Conservation (phyloP, 2,888 invertebrate species). For the Eugnorisma glareosa region DNA sequence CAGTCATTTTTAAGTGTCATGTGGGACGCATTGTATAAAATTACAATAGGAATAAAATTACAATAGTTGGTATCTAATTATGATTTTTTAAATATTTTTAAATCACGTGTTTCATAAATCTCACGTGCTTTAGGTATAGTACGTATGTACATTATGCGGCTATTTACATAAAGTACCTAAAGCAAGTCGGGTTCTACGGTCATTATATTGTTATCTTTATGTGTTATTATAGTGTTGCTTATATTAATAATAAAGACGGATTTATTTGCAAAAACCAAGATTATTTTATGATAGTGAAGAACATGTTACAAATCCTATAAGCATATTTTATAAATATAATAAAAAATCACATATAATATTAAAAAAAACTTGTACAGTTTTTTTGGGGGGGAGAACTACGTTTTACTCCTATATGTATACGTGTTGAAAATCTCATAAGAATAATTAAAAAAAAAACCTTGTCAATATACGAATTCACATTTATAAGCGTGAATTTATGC, state of each 20-base stretch:
- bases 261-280: not conserved
- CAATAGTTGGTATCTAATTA: not conserved
- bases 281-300: not conserved
- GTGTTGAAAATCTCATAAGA: not conserved
- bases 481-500: not conserved
- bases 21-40: not conserved
- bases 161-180: constrained; percentile 17
- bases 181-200: constrained; percentile 1
- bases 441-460: not conserved
- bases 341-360: not conserved
- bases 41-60: not conserved
- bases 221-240: not conserved
- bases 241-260: constrained; percentile 6
- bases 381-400: not conserved
- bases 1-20: not conserved
- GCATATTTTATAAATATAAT: not conserved
- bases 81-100: not conserved
- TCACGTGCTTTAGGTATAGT: not conserved
- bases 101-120: not conserved
- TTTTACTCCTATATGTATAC: not conserved
- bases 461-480: not conserved
- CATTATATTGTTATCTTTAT: not conserved
- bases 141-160: not conserved
- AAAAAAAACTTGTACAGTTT: not conserved
- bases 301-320: not conserved